Evolutionary conservation across 2,797 vertebrate species (phyloP), one percentile per base, ranked within the genome.

Genomic region (Phaenicophaeus curvirostris): DNA sequence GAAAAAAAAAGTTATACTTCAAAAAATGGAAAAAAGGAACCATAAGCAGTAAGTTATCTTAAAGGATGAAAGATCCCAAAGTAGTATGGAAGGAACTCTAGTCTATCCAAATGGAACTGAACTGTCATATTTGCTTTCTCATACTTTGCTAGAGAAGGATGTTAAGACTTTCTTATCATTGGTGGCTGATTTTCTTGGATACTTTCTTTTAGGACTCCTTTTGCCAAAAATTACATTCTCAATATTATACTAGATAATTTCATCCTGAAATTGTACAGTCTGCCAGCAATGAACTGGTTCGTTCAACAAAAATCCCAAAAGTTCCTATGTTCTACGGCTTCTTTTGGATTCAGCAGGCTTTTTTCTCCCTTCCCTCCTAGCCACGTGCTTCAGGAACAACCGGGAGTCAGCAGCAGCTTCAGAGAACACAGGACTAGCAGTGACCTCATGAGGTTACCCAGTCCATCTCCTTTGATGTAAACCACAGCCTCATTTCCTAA

Each of bases 371-470:
- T 50, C 31, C 33, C 11, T 73, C 21, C 14, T 31, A 51, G 6
- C 1, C 3, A 0, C 0, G 15, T 23, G 5, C 35, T 42, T 53
- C 19, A 25, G 37, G 12, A 59, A 20, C 6, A 35, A 59, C 13
- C 3, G 13, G 31, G 25, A 46, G 25, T 14, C 74, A 75, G 2
- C 15, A 14, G 21, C 1, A 2, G 11, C 46, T n/a, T 28, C 51
- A 15, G 13, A 55, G n/a, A 66, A 14, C 1, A 0, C 18, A 15
- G 30, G 14, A 33, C 46, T 11, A 30, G 15, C 46, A 35, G 46
- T 0, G 0, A n/a, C 30, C 19, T 78, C 54, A 15, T 0, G 3
- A 31, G 16, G 21, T 16, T 31, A 5, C 13, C 13, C 24, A 55
- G 28, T 0, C 11, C 46, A 79, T 41, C 16, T 54, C 35, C 55